phyloP scores from a whole-genome alignment of 2,797 vertebrate species.

The Limnodromus scolopaceus region DNA sequence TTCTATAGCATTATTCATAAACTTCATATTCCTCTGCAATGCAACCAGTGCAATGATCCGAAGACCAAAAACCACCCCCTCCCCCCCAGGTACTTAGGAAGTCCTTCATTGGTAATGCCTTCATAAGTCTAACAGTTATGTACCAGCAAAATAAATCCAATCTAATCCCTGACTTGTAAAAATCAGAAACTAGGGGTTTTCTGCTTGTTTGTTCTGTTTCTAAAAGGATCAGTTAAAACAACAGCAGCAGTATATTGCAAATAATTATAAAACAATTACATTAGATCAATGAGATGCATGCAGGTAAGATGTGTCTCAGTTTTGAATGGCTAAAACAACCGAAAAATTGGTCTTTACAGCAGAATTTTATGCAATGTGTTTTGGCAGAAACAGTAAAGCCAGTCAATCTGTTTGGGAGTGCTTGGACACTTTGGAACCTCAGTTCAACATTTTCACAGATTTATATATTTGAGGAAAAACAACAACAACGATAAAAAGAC shows the following conservation, averaged over 20 bases:
- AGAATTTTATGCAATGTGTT: conserved; percentile 66
- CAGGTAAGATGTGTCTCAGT: conserved; percentile 67
- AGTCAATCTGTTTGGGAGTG: conserved; percentile 55
- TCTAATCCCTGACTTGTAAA: conserved; percentile 62
- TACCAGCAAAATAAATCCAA: conserved; percentile 77
- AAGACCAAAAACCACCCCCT: conserved; percentile 37
- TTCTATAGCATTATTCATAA: conserved; percentile 63
- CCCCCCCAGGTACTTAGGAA: background rate
- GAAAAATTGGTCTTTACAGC: conserved; percentile 69
- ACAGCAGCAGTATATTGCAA: conserved; percentile 80
- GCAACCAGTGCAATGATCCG: conserved; percentile 76
- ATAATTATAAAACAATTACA: conserved; percentile 68
- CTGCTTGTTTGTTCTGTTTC: conserved; percentile 50
- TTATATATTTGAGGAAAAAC: conserved; percentile 56
- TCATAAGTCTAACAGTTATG: conserved; percentile 68
- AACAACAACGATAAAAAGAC: conserved; percentile 71
- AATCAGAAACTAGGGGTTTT: conserved; percentile 41
- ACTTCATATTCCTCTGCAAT: conserved; percentile 62
- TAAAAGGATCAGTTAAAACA: conserved; percentile 70
- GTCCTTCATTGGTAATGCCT: conserved; percentile 75
- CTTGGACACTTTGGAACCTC: conserved; percentile 60
- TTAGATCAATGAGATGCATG: conserved; percentile 75
- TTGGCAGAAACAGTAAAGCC: conserved; percentile 73
- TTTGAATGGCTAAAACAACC: conserved; percentile 59
- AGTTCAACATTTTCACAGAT: conserved; percentile 74